Conservation (phyloP, 2,888 invertebrate genomes). For the Malthinus seriepunctatus region DNA sequence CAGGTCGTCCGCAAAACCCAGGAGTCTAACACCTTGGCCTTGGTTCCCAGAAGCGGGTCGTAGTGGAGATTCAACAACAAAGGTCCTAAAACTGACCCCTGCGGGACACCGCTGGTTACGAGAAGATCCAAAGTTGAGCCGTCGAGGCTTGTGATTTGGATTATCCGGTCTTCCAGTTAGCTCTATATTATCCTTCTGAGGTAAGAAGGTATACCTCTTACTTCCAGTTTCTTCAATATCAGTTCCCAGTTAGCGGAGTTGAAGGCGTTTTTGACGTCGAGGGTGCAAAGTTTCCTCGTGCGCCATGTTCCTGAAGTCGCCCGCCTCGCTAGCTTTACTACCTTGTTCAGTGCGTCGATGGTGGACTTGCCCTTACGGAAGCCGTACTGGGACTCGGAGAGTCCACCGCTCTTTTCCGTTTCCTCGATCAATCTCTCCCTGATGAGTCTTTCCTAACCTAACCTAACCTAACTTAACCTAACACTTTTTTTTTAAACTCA, state of each 20-base stretch:
- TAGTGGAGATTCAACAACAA: not conserved
- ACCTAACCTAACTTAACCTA: not conserved
- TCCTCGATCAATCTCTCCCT: not conserved
- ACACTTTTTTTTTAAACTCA: no score
- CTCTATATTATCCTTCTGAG: not conserved
- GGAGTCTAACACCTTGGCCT: not conserved
- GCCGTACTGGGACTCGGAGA: not conserved
- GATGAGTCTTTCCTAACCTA: not conserved
- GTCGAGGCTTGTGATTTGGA: not conserved
- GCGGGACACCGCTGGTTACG: not conserved
- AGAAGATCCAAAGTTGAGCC: no score
- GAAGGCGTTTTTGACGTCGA: no score
- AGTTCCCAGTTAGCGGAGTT: not conserved
- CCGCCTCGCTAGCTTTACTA: not conserved
- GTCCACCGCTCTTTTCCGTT: not conserved
- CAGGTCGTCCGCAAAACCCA: not conserved
- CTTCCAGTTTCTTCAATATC: not conserved
- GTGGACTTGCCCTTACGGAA: not conserved
- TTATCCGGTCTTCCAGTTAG: not conserved
- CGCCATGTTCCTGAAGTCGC: not conserved
- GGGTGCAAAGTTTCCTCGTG: no score
- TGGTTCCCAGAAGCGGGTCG: not conserved
- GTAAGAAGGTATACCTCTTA: not conserved
- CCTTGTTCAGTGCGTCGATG: not conserved
- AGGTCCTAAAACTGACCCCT: conserved; percentile 1